These are phyloP conservation scores for Melanogrammus aeglefinus DNA, from an alignment of 2,797 vertebrate species.

Conservation along the genomic window DNA sequence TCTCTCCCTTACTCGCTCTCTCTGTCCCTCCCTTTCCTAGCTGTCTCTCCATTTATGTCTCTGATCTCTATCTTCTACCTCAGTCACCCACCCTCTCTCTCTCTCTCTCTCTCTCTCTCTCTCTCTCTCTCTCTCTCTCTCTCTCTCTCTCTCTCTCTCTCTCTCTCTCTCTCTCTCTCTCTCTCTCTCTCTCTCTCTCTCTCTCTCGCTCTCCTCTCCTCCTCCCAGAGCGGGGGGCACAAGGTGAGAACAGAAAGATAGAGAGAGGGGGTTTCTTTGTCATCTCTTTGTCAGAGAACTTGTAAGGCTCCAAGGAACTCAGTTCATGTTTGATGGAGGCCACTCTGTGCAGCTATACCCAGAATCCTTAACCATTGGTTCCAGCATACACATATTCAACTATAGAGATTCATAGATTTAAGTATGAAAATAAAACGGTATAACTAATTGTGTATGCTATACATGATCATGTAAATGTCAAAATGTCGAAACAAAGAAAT, in stretches of 20 bases:
- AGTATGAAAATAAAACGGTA: no score
- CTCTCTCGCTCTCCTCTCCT: neutral
- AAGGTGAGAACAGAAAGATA: slow-evolving; percentile 21
- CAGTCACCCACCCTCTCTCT: neutral
- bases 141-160: neutral
- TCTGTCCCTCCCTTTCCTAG: neutral
- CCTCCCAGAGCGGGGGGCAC: slow-evolving; percentile 2
- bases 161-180: neutral
- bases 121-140: neutral
- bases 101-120: neutral
- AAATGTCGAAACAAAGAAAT: no score
- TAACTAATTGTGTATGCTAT: no score
- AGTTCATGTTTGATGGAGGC: no score
- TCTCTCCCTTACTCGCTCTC: neutral
- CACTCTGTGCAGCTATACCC: no score
- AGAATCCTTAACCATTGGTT: no score
- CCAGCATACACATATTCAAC: no score
- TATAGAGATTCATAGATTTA: no score
- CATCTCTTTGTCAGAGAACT: no score
- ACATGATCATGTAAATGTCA: no score
- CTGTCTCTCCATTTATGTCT: neutral
- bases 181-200: neutral
- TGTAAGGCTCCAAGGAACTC: no score
- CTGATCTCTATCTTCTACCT: neutral
- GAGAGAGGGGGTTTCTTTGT: neutral